Conservation (phyloP, 2,113 vertebrate species). For the Ammospiza nelsoni region DNA sequence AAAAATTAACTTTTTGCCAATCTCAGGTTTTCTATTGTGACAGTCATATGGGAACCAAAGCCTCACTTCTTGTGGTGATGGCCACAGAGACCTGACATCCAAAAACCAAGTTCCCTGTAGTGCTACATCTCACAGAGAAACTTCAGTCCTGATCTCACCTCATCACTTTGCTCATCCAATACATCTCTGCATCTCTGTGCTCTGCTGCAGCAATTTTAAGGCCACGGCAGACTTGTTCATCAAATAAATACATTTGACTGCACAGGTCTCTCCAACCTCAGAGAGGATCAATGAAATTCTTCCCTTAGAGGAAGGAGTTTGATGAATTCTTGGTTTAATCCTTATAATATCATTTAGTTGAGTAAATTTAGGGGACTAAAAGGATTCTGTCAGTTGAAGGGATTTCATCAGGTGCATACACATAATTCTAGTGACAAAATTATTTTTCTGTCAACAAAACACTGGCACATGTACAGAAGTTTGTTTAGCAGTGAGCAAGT, state of each 20-base stretch:
- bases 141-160: not conserved
- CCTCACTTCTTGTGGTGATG: not conserved
- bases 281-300: constrained; percentile 47
- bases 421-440: constrained; percentile 30
- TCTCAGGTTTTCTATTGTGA: not conserved
- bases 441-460: constrained; percentile 52
- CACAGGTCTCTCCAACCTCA: not conserved
- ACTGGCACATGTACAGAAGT: not conserved
- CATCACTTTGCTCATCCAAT: not conserved
- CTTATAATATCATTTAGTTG: constrained; percentile 15
- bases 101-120: accelerated
- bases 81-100: accelerated
- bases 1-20: not conserved
- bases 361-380: constrained; percentile 52
- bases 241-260: constrained; percentile 28
- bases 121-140: not conserved
- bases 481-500: not conserved
- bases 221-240: not conserved
- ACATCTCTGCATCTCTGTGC: not conserved
- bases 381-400: constrained; percentile 52
- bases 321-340: constrained; percentile 40
- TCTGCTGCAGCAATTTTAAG: not conserved
- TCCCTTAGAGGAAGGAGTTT: constrained; percentile 41
- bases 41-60: accelerated
- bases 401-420: not conserved